Conservation (phyloP, 1,140 invertebrate species). For the Forficula auricularia region DNA sequence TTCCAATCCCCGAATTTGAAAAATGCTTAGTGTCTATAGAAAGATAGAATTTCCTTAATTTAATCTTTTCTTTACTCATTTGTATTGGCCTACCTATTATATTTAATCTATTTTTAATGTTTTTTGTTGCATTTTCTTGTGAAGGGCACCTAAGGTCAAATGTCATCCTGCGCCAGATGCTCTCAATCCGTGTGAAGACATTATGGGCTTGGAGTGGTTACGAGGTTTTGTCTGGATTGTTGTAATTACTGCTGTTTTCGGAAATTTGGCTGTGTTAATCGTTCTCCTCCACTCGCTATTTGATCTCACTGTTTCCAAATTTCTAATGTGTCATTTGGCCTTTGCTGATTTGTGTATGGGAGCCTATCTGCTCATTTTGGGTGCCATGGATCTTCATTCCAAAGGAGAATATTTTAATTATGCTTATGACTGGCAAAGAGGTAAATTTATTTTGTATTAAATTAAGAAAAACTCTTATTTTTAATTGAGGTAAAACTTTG, state of each 20-base stretch:
- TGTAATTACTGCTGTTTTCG: slow-evolving; percentile 33
- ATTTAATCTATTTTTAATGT: too few relatives aligned
- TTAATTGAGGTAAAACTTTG: too few relatives aligned
- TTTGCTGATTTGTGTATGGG: slow-evolving; percentile 47
- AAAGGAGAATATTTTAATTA: slow-evolving; percentile 46
- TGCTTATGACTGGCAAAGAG: slow-evolving; percentile 47
- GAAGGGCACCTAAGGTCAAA: slow-evolving; percentile 17
- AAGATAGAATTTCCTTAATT: too few relatives aligned
- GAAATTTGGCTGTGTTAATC: slow-evolving; percentile 36
- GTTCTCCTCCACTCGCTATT: slow-evolving; percentile 25
- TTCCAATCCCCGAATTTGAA: too few relatives aligned
- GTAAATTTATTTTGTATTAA: slow-evolving; percentile 18
- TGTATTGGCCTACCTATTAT: too few relatives aligned
- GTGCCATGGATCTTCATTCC: slow-evolving; percentile 39
- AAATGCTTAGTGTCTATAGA: too few relatives aligned
- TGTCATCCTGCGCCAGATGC: slow-evolving; percentile 41
- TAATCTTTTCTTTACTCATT: too few relatives aligned
- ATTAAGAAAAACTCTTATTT: too few relatives aligned
- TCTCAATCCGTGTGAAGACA: slow-evolving; percentile 49
- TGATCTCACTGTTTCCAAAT: slow-evolving; percentile 36
- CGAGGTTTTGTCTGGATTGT: slow-evolving; percentile 41
- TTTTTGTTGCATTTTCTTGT: not conserved
- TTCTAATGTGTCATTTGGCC: slow-evolving; percentile 50
- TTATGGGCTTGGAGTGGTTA: slow-evolving; percentile 32
- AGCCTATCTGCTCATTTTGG: slow-evolving; percentile 43